Percentiles rank a stretch among this genome's conserved stretches.
Conservation (phyloP, 2,888 invertebrate species). For the Mythimna pallens region DNA sequence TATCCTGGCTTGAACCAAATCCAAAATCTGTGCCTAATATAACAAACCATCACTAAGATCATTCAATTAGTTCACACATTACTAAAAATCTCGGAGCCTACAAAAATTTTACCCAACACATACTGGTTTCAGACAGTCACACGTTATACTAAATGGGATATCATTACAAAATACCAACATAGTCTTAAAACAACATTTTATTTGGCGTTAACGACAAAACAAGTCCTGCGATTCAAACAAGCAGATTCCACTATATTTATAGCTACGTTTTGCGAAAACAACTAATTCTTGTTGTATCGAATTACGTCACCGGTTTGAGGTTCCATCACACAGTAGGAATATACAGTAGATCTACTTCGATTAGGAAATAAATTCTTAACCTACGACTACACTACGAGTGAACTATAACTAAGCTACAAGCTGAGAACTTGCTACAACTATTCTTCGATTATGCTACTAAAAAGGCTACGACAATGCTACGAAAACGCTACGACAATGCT, state of each 20-base stretch:
- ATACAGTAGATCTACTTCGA: slow-evolving; percentile 26
- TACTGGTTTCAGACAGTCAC: neutral
- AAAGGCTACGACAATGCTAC: neutral
- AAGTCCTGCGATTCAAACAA: slow-evolving; percentile 34
- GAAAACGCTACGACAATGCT: neutral
- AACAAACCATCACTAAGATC: too few species aligned
- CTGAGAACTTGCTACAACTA: neutral
- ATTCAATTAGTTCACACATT: too few species aligned
- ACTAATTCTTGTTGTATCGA: slow-evolving; percentile 58
- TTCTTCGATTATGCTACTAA: neutral
- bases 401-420: neutral
- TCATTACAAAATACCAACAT: slow-evolving; percentile 25
- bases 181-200: slow-evolving; percentile 40
- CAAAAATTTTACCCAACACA: neutral
- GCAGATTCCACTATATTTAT: slow-evolving; percentile 46
- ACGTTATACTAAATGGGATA: slow-evolving; percentile 18
- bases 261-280: slow-evolving; percentile 57
- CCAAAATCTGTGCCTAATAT: too few species aligned
- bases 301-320: slow-evolving; percentile 58
- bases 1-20: too few species aligned
- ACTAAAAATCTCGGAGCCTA: too few species aligned
- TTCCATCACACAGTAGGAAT: slow-evolving; percentile 22
- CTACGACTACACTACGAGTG: too few species aligned
- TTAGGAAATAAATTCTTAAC: too few species aligned
- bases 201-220: slow-evolving; percentile 42